A percentile compares a stretch with the other conserved stretches of the same genome.
Evolutionary conservation across 2,113 vertebrate species (phyloP).

Genomic region (Actenoides lindsayi): DNA sequence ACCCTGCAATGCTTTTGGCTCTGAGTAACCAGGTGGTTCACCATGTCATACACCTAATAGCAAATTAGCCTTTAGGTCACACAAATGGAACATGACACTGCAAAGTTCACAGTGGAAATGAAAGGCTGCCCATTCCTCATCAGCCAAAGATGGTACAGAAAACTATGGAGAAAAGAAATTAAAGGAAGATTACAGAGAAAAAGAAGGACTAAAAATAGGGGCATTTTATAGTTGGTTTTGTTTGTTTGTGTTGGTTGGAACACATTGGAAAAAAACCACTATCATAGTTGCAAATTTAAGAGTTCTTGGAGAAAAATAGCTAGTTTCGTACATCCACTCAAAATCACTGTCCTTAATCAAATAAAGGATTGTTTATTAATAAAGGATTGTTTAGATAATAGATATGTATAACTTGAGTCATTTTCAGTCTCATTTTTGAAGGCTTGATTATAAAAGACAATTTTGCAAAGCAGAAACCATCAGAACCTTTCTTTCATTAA

Average conservation of each 20-base stretch:
- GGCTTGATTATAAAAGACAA: background rate
- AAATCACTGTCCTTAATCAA: background rate
- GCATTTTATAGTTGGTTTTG: background rate
- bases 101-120: background rate
- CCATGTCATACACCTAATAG: too few relatives aligned
- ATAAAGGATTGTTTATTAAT: too few relatives aligned
- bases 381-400: background rate
- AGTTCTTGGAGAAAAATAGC: background rate
- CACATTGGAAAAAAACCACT: too few relatives aligned
- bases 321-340: background rate
- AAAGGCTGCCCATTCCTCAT: background rate
- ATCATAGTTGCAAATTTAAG: background rate
- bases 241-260: too few relatives aligned
- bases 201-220: background rate
- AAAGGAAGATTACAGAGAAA: background rate
- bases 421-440: background rate
- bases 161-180: background rate
- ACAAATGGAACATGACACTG: background rate
- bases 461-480: background rate
- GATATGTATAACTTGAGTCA: background rate
- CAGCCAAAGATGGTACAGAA: background rate
- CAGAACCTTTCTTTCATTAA: background rate
- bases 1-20: background rate
- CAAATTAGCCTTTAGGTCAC: background rate
- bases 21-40: background rate